Percentiles rank a stretch among this genome's conserved stretches.
Evolutionary conservation across 2,113 vertebrate genomes (phyloP).

Genomic region (Equus przewalskii): DNA sequence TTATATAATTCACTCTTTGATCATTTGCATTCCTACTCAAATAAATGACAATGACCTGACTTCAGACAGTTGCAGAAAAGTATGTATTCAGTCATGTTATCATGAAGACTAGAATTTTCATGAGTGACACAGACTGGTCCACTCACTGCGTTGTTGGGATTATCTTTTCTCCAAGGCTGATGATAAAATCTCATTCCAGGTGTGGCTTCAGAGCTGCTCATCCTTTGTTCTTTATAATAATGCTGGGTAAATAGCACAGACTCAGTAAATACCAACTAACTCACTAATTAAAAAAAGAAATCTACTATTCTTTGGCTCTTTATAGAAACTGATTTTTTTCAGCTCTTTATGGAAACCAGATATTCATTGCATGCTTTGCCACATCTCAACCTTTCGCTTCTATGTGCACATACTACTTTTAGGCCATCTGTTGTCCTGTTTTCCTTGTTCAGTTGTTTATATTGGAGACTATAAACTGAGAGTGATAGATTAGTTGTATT

Average conservation of each 20-base stretch:
- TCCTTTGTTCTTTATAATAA: constrained; percentile 54
- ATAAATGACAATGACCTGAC: neutral
- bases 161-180: neutral
- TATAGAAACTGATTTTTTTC: constrained; percentile 14
- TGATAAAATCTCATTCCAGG: constrained; percentile 55
- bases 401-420: neutral
- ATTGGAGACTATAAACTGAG: constrained; percentile 33
- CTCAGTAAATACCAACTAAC: constrained; percentile 23
- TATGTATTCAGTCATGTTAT: neutral
- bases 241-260: constrained; percentile 62
- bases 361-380: neutral
- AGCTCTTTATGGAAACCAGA: neutral
- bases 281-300: constrained; percentile 40
- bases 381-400: constrained; percentile 17
- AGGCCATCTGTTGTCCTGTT: constrained; percentile 57
- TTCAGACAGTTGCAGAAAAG: neutral
- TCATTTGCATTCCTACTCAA: neutral
- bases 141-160: neutral
- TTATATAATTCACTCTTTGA: neutral
- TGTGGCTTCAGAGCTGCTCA: neutral
- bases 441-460: constrained; percentile 54
- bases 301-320: neutral
- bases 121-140: neutral
- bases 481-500: constrained; percentile 39
- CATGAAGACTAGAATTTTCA: neutral